These are phyloP conservation scores for Pandemis heparana DNA, from an alignment of 2,888 invertebrate genomes.

Conservation along the genomic window DNA sequence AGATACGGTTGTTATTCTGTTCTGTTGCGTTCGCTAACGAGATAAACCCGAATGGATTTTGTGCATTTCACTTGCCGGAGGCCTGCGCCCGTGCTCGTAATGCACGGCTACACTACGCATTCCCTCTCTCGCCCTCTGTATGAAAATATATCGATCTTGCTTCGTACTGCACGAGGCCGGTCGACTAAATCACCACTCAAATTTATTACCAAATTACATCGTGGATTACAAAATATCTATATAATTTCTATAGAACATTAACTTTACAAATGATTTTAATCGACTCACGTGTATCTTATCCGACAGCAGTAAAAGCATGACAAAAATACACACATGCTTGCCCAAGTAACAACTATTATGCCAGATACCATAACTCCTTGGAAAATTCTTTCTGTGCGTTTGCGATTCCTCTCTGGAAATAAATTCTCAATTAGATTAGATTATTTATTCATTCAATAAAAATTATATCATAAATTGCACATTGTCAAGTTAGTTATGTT, in stretches of 20 bases:
- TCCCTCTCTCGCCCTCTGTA: slow-evolving; percentile 45
- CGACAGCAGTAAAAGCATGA: slow-evolving; percentile 30
- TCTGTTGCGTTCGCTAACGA: slow-evolving; percentile 58
- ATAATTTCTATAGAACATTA: background rate
- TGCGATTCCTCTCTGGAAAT: slow-evolving; percentile 31
- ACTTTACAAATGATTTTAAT: background rate
- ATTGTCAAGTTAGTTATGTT: no score
- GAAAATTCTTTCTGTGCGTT: slow-evolving; percentile 32
- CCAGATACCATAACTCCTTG: slow-evolving; percentile 26
- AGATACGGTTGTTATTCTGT: slow-evolving; percentile 52
- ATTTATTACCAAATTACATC: background rate
- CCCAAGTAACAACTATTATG: slow-evolving; percentile 24
- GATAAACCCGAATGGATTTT: slow-evolving; percentile 83
- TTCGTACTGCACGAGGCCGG: background rate
- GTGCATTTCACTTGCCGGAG: slow-evolving; percentile 78
- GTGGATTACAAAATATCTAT: no score
- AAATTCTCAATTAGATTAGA: background rate
- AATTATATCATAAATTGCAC: no score
- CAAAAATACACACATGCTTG: slow-evolving; percentile 17
- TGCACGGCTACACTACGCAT: slow-evolving; percentile 44
- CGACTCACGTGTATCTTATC: slow-evolving; percentile 36
- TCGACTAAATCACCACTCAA: background rate
- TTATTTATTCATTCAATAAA: no score
- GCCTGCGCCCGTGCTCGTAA: slow-evolving; percentile 47
- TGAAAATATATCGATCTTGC: slow-evolving; percentile 16